Conservation (phyloP, 1,140 invertebrate genomes). For the Araneus ventricosus region DNA sequence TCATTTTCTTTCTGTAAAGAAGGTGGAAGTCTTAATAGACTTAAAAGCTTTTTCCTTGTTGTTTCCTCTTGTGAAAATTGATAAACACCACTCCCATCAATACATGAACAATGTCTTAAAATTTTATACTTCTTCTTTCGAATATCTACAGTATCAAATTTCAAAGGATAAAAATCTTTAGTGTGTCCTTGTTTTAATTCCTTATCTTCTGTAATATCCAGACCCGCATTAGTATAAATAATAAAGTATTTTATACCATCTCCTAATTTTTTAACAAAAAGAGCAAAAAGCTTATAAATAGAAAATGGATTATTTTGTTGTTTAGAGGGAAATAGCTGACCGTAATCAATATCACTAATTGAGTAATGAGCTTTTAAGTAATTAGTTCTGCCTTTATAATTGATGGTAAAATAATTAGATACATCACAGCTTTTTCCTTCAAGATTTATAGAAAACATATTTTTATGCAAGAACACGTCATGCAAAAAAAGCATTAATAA, state of each 20-base stretch:
- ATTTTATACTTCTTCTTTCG: slow-evolving; percentile 35
- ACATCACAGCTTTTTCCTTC: too few relatives aligned
- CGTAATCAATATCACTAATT: slow-evolving; percentile 62
- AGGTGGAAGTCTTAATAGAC: too few relatives aligned
- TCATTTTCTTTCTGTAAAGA: too few relatives aligned
- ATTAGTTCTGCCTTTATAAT: slow-evolving; percentile 35
- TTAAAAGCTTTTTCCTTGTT: too few relatives aligned
- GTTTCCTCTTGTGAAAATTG: too few relatives aligned
- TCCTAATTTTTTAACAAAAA: slow-evolving; percentile 28
- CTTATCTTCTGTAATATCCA: slow-evolving; percentile 18
- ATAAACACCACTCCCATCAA: slow-evolving; percentile 49
- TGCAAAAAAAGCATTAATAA: too few relatives aligned
- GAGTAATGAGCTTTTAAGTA: slow-evolving; percentile 39
- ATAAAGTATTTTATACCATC: slow-evolving; percentile 57
- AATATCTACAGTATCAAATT: slow-evolving; percentile 53
- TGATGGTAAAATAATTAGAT: slow-evolving; percentile 55
- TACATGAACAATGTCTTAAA: slow-evolving; percentile 49
- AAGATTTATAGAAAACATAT: too few relatives aligned
- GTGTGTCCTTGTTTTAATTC: too few relatives aligned
- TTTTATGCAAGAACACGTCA: too few relatives aligned
- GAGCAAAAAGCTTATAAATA: slow-evolving; percentile 57
- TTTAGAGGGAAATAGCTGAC: slow-evolving; percentile 15
- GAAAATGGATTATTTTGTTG: slow-evolving; percentile 39
- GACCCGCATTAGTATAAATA: slow-evolving; percentile 55
- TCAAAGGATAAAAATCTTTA: too few relatives aligned